Percentiles rank a stretch among this genome's conserved stretches.
phyloP scores from a whole-genome alignment of 2,797 vertebrate genomes.

The Eidolon dupreanum region DNA sequence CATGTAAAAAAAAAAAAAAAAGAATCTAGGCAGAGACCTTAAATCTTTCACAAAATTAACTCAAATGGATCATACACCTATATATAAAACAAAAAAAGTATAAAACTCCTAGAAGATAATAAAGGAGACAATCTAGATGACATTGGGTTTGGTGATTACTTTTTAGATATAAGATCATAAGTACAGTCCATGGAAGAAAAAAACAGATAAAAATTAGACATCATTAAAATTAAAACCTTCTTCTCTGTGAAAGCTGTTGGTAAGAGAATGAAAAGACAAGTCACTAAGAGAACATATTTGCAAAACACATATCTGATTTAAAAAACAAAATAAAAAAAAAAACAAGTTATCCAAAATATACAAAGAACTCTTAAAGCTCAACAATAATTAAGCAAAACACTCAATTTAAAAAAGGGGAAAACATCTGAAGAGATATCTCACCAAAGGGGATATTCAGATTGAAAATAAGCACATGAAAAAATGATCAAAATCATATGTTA shows the following conservation, averaged over 20 bases:
- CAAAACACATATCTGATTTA: not conserved
- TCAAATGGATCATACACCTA: not conserved
- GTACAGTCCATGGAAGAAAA: not conserved
- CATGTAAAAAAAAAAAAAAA: too few relatives aligned
- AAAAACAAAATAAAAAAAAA: not conserved
- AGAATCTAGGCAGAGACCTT: too few relatives aligned
- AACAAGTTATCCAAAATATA: not conserved
- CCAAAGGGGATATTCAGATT: not conserved
- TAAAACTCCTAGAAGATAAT: not conserved
- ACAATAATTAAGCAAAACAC: not conserved
- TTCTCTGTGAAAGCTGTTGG: not conserved
- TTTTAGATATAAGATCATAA: not conserved
- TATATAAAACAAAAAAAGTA: not conserved
- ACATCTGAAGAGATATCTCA: not conserved
- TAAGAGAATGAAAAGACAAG: not conserved
- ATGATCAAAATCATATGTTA: not conserved
- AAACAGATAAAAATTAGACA: not conserved
- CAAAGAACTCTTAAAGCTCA: not conserved
- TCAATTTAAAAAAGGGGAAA: not conserved
- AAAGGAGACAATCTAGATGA: not conserved
- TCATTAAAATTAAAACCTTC: not conserved
- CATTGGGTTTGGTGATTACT: not conserved
- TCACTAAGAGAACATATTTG: not conserved
- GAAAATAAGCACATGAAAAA: not conserved
- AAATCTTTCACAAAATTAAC: not conserved